A percentile compares a stretch with the other conserved stretches of the same genome.
phyloP scores from a whole-genome alignment of 2,113 vertebrate genomes.

The Sylvilagus bachmani region DNA sequence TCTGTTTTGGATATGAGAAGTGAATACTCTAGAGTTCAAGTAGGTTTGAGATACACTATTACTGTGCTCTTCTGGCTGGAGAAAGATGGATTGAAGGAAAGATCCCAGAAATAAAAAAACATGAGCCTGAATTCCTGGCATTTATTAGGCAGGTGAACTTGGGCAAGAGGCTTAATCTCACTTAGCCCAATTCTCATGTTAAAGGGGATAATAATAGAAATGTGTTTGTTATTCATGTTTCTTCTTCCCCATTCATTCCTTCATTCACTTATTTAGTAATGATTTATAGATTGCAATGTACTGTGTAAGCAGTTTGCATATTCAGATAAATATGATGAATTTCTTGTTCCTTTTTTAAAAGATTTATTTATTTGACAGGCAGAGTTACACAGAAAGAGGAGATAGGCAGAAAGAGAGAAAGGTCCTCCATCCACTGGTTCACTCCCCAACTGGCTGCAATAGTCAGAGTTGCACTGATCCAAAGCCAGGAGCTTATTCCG shows the following conservation, averaged over 20 bases:
- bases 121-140: neutral
- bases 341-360: neutral
- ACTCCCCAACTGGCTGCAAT: no score
- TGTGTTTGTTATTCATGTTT: neutral
- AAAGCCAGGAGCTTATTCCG: no score
- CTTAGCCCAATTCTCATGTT: neutral
- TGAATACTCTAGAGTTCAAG: neutral
- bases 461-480: no score
- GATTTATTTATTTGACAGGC: no score
- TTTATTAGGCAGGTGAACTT: neutral
- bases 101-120: neutral
- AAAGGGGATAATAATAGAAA: slow-evolving; percentile 27
- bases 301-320: neutral
- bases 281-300: neutral
- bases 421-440: no score
- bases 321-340: neutral
- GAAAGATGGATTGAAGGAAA: neutral
- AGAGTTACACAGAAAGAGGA: no score
- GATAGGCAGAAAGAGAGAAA: no score
- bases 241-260: neutral
- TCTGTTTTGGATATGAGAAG: neutral
- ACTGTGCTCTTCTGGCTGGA: neutral
- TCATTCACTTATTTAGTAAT: slow-evolving; percentile 43
- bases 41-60: neutral
- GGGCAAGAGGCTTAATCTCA: neutral